These are phyloP conservation scores for Tuberolachnus salignus DNA, from an alignment of 2,888 invertebrate genomes.

Conservation along the genomic window DNA sequence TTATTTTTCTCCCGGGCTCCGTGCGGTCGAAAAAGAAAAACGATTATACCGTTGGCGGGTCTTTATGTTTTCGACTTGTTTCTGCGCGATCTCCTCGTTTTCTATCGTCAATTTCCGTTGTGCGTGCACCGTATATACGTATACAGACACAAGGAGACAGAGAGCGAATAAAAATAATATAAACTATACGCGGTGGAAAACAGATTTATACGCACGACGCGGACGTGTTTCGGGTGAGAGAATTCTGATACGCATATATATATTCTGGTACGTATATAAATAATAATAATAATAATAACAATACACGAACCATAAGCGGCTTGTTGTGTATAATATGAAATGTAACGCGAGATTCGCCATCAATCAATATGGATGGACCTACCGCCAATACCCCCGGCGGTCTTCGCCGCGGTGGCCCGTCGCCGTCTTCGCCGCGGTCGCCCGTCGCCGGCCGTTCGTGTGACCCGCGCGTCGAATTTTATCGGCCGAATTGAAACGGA, in stretches of 20 bases:
- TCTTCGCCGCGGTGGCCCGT: no score
- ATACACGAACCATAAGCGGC: background rate
- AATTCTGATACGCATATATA: background rate
- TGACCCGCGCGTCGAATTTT: constrained; percentile 16
- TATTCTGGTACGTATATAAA: no score
- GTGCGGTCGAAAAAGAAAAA: constrained; percentile 7
- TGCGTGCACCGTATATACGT: background rate
- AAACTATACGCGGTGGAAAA: no score
- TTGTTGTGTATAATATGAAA: background rate
- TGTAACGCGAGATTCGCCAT: background rate
- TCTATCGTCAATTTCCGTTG: constrained; percentile 19
- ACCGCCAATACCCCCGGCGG: no score
- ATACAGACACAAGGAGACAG: background rate
- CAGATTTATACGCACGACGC: constrained; percentile 1
- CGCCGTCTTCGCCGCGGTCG: no score
- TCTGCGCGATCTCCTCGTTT: background rate
- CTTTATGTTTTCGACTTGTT: constrained; percentile 8
- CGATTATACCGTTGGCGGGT: background rate
- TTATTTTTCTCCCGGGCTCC: constrained; percentile 3
- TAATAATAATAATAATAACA: no score
- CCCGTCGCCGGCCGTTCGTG: no score
- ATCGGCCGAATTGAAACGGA: constrained; percentile 35
- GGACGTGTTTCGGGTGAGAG: constrained; percentile 45
- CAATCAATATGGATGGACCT: constrained; percentile 31
- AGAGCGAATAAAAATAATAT: no score